Percentiles rank a stretch among this genome's conserved stretches.
These are phyloP conservation scores for Epizoanthus illoricatus DNA, from an alignment of 92 coral and sea anemone genomes.

Conservation along the genomic window DNA sequence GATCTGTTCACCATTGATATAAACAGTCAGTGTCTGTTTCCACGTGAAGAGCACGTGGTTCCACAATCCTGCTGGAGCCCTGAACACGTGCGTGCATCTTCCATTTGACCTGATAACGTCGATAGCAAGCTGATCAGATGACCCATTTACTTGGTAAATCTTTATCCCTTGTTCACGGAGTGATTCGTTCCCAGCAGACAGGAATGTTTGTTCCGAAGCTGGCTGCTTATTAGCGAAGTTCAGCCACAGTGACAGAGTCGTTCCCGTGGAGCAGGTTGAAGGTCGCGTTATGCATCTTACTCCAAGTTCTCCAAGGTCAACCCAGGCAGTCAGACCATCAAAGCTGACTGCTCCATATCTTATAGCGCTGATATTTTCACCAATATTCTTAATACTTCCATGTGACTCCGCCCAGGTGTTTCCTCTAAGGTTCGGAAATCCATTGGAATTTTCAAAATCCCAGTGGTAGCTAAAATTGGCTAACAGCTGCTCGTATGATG, in stretches of 20 bases:
- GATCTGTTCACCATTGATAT: background rate
- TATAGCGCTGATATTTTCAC: background rate
- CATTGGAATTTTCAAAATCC: conserved; percentile 3
- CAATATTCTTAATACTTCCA: background rate
- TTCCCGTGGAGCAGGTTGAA: background rate
- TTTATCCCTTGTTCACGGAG: background rate
- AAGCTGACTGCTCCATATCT: background rate
- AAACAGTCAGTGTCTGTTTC: background rate
- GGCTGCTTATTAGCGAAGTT: background rate
- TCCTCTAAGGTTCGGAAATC: background rate
- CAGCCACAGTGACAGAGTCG: conserved; percentile 10
- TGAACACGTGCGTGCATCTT: conserved; percentile 14
- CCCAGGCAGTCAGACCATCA: background rate
- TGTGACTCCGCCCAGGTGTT: background rate
- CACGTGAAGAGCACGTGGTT: conserved; percentile 21
- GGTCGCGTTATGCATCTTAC: conserved; percentile 10
- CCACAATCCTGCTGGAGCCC: conserved; percentile 18
- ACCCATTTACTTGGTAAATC: background rate
- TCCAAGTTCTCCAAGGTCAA: conserved; percentile 9
- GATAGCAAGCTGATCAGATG: conserved; percentile 4
- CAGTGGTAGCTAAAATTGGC: background rate
- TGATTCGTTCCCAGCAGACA: background rate
- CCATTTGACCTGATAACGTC: background rate
- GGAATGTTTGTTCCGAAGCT: background rate
- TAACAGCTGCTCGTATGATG: background rate